Evolutionary conservation across 2,113 vertebrate species (phyloP), one percentile per base, ranked within the genome.

Genomic region (Amazona guildingii): DNA sequence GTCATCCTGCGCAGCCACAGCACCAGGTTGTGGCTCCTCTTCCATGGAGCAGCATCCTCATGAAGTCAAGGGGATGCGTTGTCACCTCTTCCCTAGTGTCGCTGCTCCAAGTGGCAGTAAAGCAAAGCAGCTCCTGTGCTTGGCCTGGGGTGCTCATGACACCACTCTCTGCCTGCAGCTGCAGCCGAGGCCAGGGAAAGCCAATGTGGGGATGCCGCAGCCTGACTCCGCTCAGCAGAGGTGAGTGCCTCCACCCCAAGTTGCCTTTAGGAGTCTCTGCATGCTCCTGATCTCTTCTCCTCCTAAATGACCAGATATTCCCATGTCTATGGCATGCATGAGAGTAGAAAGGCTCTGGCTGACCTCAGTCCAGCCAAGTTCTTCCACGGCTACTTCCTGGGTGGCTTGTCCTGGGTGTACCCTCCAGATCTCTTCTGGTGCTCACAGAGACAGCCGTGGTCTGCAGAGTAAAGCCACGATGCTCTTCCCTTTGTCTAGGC

Each of bases 121-220:
- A 79, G 43, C 52, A 63, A 77, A 81, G 46, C 52, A 87, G 74
- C 75, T 90, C 54, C 83, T 89, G n/a, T 37, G 29, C 33, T 28
- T 49, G 70, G 12, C 11, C 29, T 3, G 11, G 24, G 6, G 7
- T 76, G 12, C 67, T 73, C 10, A 55, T 37, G 51, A 25, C 37
- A 29, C 13, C 12, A 3, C 16, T 79, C 55, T 97, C 35, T 96
- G 25, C 66, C 73, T 81, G 37, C 97, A 99, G 98, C 97, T 98
- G 98, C 88, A 90, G n/a, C 78, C 51, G 4, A 98, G 97, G 70
- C 88, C 97, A 51, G 95, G 97, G 51, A 97, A 94, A 69, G 87
- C 92, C 48, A 82, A 64, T 1, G 3, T 69, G 44, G 72, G 64
- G 61, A 62, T 37, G 1, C 61, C 90, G 49, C 33, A 83, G 51